Evolutionary conservation across 53 echinoderm and acorn worm genomes (phyloP), one percentile per base, ranked within the genome.

Genomic region (Arbacia lixula): DNA sequence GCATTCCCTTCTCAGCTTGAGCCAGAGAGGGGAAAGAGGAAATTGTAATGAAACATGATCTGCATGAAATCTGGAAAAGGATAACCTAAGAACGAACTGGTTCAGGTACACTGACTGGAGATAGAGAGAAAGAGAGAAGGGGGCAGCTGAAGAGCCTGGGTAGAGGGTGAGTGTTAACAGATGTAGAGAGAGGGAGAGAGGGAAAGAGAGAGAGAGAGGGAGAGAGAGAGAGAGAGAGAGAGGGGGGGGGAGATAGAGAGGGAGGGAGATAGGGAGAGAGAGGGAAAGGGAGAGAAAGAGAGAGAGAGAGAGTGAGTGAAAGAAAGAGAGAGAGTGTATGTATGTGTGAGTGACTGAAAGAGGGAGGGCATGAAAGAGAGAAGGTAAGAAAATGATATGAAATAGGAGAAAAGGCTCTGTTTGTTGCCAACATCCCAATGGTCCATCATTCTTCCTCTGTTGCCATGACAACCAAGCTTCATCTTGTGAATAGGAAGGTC

Each of bases 401-500:
- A n/a, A n/a, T n/a, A n/a, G n/a, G n/a, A n/a, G n/a, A n/a, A n/a
- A 10, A 46, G 46, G 46, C 46, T 53, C 32, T 53, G 49, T 74
- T 50, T 46, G 53, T 52, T 74, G 51, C 51, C 74, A 21, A 32
- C 53, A 53, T 74, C 74, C 74, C 30, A 74, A 14, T 53, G 20
- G 50, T 74, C 74, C 49, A 74, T 74, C 74, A 52, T 74, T 53
- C 74, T 50, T 53, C 74, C 74, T 74, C 51, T 74, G 74, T 74
- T 74, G 74, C 74, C 74, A 5, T 74, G 74, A 33, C 74, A 74
- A 74, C 74, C 53, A 74, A 74, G 74, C 74, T 74, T 74, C 74
- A 74, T 74, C 74, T 74, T 74, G 74, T 74, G 74, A 74, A 74
- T 74, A 74, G 74, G 74, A 74, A 74, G 74, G 74, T 74, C 74